Percentiles rank a stretch among this genome's conserved stretches.
phyloP scores from a whole-genome alignment of 92 coral and sea anemone genomes.

The Parazoanthus darwini region DNA sequence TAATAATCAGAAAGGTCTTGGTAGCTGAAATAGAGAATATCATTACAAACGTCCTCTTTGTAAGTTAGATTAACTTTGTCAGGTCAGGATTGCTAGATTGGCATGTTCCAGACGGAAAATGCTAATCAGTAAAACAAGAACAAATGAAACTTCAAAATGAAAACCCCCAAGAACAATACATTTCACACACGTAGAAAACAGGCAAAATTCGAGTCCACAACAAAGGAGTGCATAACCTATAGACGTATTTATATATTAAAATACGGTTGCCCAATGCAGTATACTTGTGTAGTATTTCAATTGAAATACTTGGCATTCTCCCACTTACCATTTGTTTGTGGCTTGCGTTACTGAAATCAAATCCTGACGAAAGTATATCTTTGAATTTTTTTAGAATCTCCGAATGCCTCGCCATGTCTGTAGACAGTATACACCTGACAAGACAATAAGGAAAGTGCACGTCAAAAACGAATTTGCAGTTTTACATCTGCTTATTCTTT shows the following conservation, averaged over 20 bases:
- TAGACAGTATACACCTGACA: slow-evolving; percentile 78
- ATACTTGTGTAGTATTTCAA: not conserved
- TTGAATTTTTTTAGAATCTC: slow-evolving; percentile 83
- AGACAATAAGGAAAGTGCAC: not conserved
- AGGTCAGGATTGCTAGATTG: not conserved
- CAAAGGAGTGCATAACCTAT: too few relatives aligned
- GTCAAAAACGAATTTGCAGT: not conserved
- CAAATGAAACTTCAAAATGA: too few relatives aligned
- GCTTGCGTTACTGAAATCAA: slow-evolving; percentile 68
- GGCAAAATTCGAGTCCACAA: not conserved
- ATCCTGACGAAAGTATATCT: slow-evolving; percentile 73
- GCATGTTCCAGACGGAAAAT: too few relatives aligned
- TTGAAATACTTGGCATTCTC: too few relatives aligned
- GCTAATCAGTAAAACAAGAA: not conserved
- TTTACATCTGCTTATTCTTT: not conserved
- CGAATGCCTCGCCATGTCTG: slow-evolving; percentile 92
- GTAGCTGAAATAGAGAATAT: not conserved
- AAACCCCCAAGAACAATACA: too few relatives aligned
- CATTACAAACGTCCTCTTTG: not conserved
- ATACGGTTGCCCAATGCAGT: too few relatives aligned
- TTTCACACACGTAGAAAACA: too few relatives aligned
- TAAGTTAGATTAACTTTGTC: not conserved
- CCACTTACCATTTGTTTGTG: slow-evolving; percentile 79
- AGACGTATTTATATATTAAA: too few relatives aligned
- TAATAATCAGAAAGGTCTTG: not conserved